These are phyloP conservation scores for Altica lythri DNA, from an alignment of 2,888 invertebrate species.

Conservation along the genomic window DNA sequence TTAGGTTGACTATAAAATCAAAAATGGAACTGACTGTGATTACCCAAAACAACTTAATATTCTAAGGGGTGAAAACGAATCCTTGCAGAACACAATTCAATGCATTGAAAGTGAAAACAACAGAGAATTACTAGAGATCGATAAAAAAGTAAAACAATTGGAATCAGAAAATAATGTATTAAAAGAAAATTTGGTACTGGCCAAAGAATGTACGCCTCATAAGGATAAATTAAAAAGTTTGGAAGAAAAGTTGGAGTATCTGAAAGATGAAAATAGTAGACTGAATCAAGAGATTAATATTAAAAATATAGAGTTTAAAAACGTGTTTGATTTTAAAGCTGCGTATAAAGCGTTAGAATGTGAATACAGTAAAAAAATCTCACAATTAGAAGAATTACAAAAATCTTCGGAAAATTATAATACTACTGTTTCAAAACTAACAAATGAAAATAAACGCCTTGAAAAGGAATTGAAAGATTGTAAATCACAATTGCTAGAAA, in stretches of 20 bases:
- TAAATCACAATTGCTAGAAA: constrained; percentile 15
- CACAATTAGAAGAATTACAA: constrained; percentile 15
- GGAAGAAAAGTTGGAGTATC: constrained; percentile 17
- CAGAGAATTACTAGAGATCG: too few relatives aligned
- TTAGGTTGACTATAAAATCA: constrained; percentile 23
- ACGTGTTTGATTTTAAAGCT: constrained; percentile 29
- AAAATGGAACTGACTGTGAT: constrained; percentile 18
- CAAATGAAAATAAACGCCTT: constrained; percentile 18
- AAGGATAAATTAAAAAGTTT: constrained; percentile 10
- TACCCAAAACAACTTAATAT: constrained; percentile 12
- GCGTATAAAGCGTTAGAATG: constrained; percentile 28
- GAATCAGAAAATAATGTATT: too few relatives aligned
- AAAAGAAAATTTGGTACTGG: constrained; percentile 19
- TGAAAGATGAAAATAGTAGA: constrained; percentile 20
- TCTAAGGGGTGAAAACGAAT: constrained; percentile 21
- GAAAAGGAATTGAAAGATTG: constrained; percentile 14
- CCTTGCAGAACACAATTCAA: constrained; percentile 11
- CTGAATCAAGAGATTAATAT: constrained; percentile 12
- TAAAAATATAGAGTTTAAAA: constrained; percentile 16
- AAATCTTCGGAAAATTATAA: constrained; percentile 10
- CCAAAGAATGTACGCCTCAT: constrained; percentile 10
- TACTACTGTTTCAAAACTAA: constrained; percentile 11
- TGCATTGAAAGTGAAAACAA: too few relatives aligned
- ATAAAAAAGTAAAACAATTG: too few relatives aligned
- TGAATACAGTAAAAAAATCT: constrained; percentile 25